A percentile compares a stretch with the other conserved stretches of the same genome.
Evolutionary conservation across 2,797 vertebrate species (phyloP).

Genomic region (Melanotaenia boesemani): DNA sequence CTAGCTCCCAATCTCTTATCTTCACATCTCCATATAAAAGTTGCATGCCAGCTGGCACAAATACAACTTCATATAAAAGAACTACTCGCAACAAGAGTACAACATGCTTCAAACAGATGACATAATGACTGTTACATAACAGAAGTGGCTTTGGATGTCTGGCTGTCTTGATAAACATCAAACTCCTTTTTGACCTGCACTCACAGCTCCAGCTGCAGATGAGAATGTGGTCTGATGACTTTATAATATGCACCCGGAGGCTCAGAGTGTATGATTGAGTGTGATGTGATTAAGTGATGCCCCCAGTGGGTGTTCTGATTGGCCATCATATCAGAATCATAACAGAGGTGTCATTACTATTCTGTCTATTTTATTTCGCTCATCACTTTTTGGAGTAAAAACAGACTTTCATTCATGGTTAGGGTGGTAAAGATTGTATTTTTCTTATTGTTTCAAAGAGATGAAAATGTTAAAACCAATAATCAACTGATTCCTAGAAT

Average conservation of each 20-base stretch:
- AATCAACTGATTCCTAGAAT: not conserved
- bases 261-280: constrained; percentile 53
- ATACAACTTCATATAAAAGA: constrained; percentile 57
- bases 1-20: constrained; percentile 57
- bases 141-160: constrained; percentile 57
- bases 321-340: constrained; percentile 58
- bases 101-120: constrained; percentile 70
- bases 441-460: not conserved
- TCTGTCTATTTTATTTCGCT: constrained; percentile 22
- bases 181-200: constrained; percentile 55
- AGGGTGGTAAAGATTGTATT: not conserved
- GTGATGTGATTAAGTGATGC: constrained; percentile 71
- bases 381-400: constrained; percentile 16
- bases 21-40: constrained; percentile 67
- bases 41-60: constrained; percentile 75
- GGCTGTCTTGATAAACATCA: constrained; percentile 51
- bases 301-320: constrained; percentile 64
- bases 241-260: constrained; percentile 62
- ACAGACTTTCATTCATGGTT: constrained; percentile 6
- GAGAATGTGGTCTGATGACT: constrained; percentile 55
- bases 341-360: constrained; percentile 40
- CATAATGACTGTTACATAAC: constrained; percentile 77
- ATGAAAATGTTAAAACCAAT: constrained; percentile 10
- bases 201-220: constrained; percentile 26
- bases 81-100: constrained; percentile 59